Evolutionary conservation across 2,113 vertebrate genomes (phyloP).

Genomic region (Trichomycterus rosablanca): DNA sequence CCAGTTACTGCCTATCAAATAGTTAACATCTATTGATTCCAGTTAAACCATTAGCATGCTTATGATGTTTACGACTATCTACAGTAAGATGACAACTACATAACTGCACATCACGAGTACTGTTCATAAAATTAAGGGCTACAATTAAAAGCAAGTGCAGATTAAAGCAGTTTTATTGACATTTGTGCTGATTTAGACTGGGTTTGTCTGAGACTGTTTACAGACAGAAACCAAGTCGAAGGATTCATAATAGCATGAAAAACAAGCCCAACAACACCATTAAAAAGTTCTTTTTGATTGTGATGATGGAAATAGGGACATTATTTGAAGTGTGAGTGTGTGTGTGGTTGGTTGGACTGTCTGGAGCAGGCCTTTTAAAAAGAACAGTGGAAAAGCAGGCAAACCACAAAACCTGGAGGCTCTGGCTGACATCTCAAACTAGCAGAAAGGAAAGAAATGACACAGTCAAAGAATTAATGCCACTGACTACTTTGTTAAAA

Average conservation of each 20-base stretch:
- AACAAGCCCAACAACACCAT: conserved; percentile 45
- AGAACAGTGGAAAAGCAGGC: conserved; percentile 41
- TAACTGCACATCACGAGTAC: conserved; percentile 48
- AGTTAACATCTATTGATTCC: conserved; percentile 25
- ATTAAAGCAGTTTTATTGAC: conserved; percentile 40
- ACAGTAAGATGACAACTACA: conserved; percentile 31
- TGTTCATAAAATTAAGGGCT: conserved; percentile 43
- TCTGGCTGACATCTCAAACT: conserved; percentile 1
- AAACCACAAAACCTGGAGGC: conserved; percentile 25
- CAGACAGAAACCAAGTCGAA: conserved; percentile 31
- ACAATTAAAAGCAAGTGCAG: conserved; percentile 42
- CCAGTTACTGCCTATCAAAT: conserved; percentile 8
- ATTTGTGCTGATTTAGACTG: conserved; percentile 38
- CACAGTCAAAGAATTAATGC: neutral
- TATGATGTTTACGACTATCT: conserved; percentile 16
- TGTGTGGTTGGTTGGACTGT: conserved; percentile 28
- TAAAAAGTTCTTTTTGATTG: conserved; percentile 60
- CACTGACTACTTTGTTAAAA: too few species aligned
- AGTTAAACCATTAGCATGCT: conserved; percentile 34
- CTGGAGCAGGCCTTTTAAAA: conserved; percentile 26
- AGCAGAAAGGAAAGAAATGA: conserved; percentile 11
- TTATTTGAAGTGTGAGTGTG: conserved; percentile 56
- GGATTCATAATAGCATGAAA: conserved; percentile 55
- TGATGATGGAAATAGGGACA: conserved; percentile 73
- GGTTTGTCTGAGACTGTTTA: conserved; percentile 44